A percentile compares a stretch with the other conserved stretches of the same genome.
Evolutionary conservation across 2,113 vertebrate genomes (phyloP).

Genomic region (Pollimyrus isidori): DNA sequence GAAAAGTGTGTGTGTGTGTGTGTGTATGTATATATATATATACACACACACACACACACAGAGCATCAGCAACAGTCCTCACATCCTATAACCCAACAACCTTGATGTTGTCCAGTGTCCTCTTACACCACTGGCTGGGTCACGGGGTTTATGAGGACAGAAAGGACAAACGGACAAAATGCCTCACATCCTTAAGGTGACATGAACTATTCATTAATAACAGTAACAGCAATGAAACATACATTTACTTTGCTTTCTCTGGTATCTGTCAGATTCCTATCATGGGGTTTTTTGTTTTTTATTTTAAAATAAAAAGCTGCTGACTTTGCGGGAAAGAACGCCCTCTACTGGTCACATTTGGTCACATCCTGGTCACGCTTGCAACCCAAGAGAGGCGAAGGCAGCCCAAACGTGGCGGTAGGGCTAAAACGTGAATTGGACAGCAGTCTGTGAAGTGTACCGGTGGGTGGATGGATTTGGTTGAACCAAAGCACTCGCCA

Average conservation of each 20-base stretch:
- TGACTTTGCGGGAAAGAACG: background rate
- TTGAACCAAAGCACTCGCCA: background rate
- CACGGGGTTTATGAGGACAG: background rate
- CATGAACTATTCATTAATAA: background rate
- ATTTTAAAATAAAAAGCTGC: background rate
- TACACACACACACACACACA: too few species aligned
- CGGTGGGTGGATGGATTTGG: background rate
- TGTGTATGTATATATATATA: too few species aligned
- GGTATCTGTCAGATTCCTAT: background rate
- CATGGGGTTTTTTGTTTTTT: background rate
- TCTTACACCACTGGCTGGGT: background rate
- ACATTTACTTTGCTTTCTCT: background rate
- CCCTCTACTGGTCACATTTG: background rate
- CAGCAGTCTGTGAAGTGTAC: background rate
- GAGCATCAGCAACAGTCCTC: background rate
- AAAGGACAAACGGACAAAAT: background rate
- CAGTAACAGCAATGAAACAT: background rate
- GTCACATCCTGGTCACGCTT: background rate
- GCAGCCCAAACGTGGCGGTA: background rate
- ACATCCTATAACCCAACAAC: background rate
- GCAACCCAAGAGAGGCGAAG: background rate
- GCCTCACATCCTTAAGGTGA: background rate
- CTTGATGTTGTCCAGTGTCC: background rate
- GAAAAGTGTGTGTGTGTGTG: background rate
- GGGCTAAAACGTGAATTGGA: background rate